Evolutionary conservation across 1,140 invertebrate species (phyloP), one percentile per base, ranked within the genome.

Genomic region (Antheraea pernyi): DNA sequence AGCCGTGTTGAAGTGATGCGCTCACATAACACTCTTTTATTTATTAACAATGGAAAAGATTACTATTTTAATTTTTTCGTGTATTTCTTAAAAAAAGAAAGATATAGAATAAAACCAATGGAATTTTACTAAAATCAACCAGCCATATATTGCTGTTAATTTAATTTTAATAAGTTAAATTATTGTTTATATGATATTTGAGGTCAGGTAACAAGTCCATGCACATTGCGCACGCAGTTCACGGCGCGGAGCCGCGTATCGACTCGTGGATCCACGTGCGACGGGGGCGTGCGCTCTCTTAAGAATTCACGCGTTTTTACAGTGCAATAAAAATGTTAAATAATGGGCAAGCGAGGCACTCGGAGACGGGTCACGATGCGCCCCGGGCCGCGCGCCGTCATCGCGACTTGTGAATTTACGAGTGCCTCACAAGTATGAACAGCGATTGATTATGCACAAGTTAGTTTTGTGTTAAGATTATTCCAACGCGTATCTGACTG

Each of bases 261-360:
- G 81, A 82, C 80, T 85, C 86, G 85, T 91, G 86, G 75, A 90
- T 90, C 84, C 82, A 85, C 79, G 84, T 76, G 84, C 81, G 81
- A 82, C 79, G 71, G 75, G 80, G 78, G 84, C 87, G 79, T 85
- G 84, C 77, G 80, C 69, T 71, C 79, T 46, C 42, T 67, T 83
- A 87, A 87, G 82, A 82, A 86, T 87, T 88, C 80, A 84, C 84
- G 79, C 82, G 83, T 89, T 91, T 88, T 91, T 89, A 89, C 83
- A 77, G 74, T 81, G 81, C 84, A 85, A 88, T 91, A 91, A 88
- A 91, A 89, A 89, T 88, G 81, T 83, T 88, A 86, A 84, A 88
- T 86, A 89, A 88, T 81, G 74, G 46, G 80, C 76, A 79, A 79
- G 79, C 82, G 78, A 84, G 74, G 75, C 81, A 72, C 73, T 80